A percentile compares a stretch with the other conserved stretches of the same genome.
Evolutionary conservation across 2,888 invertebrate genomes (phyloP).

Genomic region (Lutraria lutraria): DNA sequence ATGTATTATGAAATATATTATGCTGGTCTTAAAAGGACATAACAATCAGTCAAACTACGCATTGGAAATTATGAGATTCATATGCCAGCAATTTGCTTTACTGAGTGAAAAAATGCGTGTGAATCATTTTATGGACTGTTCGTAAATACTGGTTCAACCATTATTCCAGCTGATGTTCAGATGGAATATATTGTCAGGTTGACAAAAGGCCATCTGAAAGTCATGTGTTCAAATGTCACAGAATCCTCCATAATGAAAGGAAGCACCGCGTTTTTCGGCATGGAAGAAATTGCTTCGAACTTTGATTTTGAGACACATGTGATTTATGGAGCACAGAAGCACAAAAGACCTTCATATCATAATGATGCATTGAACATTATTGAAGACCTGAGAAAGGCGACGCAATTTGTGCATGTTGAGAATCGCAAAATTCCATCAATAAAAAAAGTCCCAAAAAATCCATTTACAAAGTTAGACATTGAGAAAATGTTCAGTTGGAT

Average conservation of each 20-base stretch:
- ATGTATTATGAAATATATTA: no score
- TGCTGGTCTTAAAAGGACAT: no score
- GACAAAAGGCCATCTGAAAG: conserved; percentile 24
- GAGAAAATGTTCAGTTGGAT: conserved; percentile 19
- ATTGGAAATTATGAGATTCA: no score
- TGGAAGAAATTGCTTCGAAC: conserved; percentile 21
- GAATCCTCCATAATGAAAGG: neutral
- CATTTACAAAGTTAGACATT: conserved; percentile 19
- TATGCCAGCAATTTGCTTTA: no score
- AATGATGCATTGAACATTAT: conserved; percentile 6
- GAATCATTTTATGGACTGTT: neutral
- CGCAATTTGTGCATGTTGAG: neutral
- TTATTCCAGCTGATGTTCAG: conserved; percentile 31
- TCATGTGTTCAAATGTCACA: conserved; percentile 26
- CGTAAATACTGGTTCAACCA: conserved; percentile 3
- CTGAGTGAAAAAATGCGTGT: neutral
- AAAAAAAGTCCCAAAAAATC: conserved; percentile 25
- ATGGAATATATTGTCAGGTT: no score
- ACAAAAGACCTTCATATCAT: conserved; percentile 6
- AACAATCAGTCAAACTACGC: no score
- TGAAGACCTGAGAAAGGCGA: neutral
- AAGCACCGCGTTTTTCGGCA: conserved; percentile 26
- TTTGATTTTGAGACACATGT: neutral
- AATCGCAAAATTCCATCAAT: neutral
- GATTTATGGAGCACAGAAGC: neutral